Conservation (phyloP, 2,113 vertebrate genomes). For the Thamnaconus septentrionalis region DNA sequence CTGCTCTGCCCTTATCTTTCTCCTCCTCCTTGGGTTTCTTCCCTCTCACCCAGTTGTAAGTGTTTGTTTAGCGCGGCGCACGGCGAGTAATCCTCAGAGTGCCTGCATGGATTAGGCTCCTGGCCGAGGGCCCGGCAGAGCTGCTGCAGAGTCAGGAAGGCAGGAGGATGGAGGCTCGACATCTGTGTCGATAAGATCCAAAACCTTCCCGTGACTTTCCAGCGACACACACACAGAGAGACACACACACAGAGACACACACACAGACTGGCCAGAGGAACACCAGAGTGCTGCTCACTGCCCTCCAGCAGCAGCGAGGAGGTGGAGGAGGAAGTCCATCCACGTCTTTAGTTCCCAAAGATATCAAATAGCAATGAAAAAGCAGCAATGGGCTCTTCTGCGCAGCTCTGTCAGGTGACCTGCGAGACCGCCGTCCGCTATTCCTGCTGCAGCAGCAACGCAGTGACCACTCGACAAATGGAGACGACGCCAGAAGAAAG, state of each 20-base stretch:
- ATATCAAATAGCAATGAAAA: too few species aligned
- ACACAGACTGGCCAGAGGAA: too few species aligned
- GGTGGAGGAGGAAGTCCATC: too few species aligned
- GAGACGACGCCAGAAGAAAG: too few species aligned
- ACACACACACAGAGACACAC: background rate
- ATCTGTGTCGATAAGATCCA: slow-evolving; percentile 7
- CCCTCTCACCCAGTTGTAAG: slow-evolving; percentile 41
- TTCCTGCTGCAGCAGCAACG: too few species aligned
- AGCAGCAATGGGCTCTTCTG: too few species aligned
- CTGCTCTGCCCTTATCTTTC: background rate
- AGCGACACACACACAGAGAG: background rate
- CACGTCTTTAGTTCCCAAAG: too few species aligned
- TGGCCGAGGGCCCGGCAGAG: slow-evolving; percentile 31
- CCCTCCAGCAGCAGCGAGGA: too few species aligned
- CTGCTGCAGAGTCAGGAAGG: slow-evolving; percentile 3
- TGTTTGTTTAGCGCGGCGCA: slow-evolving; percentile 45
- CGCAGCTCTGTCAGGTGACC: too few species aligned
- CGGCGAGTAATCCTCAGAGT: slow-evolving; percentile 53
- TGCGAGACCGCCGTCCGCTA: too few species aligned
- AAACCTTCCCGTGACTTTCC: slow-evolving; percentile 10
- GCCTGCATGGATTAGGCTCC: slow-evolving; percentile 52
- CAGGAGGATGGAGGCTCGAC: slow-evolving; percentile 16
- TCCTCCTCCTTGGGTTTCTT: background rate
- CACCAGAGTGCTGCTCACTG: too few species aligned
- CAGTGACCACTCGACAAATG: too few species aligned